These are phyloP conservation scores for Lithodes maja DNA, from an alignment of 2,888 invertebrate species.

Conservation along the genomic window DNA sequence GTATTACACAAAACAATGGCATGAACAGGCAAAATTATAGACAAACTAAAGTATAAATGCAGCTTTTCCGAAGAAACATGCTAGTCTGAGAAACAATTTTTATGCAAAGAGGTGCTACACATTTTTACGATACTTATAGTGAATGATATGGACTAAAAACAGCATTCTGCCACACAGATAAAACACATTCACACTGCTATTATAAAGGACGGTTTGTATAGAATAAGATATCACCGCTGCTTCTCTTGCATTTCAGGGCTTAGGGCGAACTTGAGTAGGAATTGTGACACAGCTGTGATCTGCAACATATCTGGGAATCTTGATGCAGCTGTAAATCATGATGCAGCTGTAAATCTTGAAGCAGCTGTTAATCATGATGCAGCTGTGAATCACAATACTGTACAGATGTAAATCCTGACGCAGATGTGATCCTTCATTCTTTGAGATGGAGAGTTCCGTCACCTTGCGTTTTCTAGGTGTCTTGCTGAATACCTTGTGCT, in stretches of 20 bases:
- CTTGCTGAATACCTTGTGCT: too few species aligned
- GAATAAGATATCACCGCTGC: constrained; percentile 57
- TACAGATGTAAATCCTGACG: too few species aligned
- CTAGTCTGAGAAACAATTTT: neutral
- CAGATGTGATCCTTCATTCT: too few species aligned
- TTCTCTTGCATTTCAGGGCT: constrained; percentile 51
- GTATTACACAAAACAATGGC: constrained; percentile 2
- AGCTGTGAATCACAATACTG: too few species aligned
- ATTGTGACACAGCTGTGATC: constrained; percentile 17
- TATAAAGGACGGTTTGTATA: constrained; percentile 57
- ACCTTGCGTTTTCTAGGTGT: too few species aligned
- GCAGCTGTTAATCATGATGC: too few species aligned
- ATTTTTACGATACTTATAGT: neutral
- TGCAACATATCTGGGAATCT: constrained; percentile 13
- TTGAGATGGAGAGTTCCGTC: too few species aligned
- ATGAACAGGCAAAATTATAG: neutral
- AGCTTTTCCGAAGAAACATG: neutral
- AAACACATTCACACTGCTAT: constrained; percentile 43
- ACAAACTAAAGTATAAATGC: too few species aligned
- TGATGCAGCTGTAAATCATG: neutral
- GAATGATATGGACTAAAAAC: constrained; percentile 22
- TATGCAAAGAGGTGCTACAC: neutral
- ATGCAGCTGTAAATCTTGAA: too few species aligned
- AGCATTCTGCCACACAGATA: constrained; percentile 28
- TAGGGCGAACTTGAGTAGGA: constrained; percentile 17